Conservation (phyloP, 2,797 vertebrate species). For the Macropus fuliginosus region DNA sequence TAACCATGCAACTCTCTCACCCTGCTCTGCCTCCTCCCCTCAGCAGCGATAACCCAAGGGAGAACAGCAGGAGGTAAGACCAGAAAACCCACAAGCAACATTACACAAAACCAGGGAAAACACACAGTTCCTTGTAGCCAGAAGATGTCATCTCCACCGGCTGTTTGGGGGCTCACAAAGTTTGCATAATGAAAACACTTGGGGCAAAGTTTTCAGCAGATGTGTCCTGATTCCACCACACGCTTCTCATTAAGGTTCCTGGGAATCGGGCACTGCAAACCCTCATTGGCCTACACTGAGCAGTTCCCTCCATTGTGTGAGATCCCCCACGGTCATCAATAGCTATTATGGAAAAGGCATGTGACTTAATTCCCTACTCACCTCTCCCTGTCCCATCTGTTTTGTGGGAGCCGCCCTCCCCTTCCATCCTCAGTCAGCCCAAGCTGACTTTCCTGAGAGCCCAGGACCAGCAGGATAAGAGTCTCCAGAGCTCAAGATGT, state of each 20-base stretch:
- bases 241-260: conserved; percentile 74
- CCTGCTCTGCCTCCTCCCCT: background rate
- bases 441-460: background rate
- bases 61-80: conserved; percentile 28
- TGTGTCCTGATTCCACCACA: conserved; percentile 65
- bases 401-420: background rate
- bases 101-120: background rate
- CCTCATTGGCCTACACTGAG: conserved; percentile 58
- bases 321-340: conserved; percentile 56
- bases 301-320: conserved; percentile 71
- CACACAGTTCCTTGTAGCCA: background rate
- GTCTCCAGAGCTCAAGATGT: background rate
- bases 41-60: conserved; percentile 2
- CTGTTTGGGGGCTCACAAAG: conserved; percentile 21
- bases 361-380: conserved; percentile 75
- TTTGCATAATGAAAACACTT: conserved; percentile 48
- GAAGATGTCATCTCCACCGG: background rate
- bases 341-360: conserved; percentile 73
- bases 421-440: conserved; percentile 63
- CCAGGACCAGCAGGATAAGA: background rate
- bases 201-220: conserved; percentile 69
- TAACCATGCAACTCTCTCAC: background rate
- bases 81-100: background rate
- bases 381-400: conserved; percentile 52
- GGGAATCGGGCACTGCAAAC: conserved; percentile 74